phyloP scores from a whole-genome alignment of 2,888 invertebrate genomes.

The Lasioglossum vierecki region DNA sequence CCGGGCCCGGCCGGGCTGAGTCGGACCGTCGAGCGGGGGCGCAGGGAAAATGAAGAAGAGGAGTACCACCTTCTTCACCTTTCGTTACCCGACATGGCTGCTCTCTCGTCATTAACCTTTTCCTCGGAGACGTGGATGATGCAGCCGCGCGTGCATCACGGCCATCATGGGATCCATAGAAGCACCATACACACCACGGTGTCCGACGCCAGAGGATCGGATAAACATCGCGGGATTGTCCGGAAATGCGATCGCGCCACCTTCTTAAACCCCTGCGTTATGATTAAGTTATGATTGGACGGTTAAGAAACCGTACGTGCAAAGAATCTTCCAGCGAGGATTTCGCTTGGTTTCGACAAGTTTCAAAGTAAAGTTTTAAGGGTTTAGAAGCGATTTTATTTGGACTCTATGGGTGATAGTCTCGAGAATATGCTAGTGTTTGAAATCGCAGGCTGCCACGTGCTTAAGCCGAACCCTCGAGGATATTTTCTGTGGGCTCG shows the following conservation, averaged over 20 bases:
- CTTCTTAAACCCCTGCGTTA: neutral
- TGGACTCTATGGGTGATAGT: neutral
- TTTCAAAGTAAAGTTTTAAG: neutral
- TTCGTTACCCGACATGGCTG: slow-evolving; percentile 49
- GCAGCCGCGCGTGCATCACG: neutral
- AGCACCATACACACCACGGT: neutral
- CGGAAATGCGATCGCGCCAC: neutral
- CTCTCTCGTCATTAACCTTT: slow-evolving; percentile 64
- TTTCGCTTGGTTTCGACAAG: neutral
- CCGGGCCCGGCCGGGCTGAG: neutral
- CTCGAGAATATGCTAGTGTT: neutral
- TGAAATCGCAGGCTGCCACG: neutral
- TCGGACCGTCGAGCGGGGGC: neutral
- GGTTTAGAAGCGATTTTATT: neutral
- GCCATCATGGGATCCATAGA: neutral
- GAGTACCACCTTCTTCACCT: slow-evolving; percentile 51
- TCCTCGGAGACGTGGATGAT: slow-evolving; percentile 34
- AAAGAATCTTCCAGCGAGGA: neutral
- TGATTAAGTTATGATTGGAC: neutral
- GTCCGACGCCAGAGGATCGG: neutral
- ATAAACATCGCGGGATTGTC: slow-evolving; percentile 12
- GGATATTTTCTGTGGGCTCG: neutral
- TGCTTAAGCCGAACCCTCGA: neutral
- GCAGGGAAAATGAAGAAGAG: neutral
- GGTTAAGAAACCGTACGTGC: neutral